Base-by-base conservation (phyloP, 2,888 invertebrate genomes). In the Pristionchus arcanus region DNA sequence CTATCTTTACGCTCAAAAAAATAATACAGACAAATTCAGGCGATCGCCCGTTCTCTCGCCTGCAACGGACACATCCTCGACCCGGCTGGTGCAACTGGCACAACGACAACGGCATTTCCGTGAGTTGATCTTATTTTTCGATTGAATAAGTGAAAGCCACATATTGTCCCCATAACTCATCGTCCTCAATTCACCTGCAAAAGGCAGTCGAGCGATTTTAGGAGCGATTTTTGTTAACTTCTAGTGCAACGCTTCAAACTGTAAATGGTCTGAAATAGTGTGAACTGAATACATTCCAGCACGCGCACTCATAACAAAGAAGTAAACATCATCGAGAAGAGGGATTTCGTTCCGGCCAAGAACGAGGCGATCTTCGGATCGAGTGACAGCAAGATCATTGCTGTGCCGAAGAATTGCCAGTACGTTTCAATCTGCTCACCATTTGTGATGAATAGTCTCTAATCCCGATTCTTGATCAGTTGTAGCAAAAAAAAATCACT, bases 21-120 rank as follows among this genome's bases (percentile, higher is more conserved):
- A 71, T 49, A 19, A 16, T 42, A 53, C 19, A 84, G 25, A 2
- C 5, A 42, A 21, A 31, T 84, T 2, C 31, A 88, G 87, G 74
- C 49, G 13, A 74, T 88, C 55, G 87, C 87, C 5, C 71, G 74
- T 3, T 28, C 49, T 3, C 71, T 88, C 55, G 71, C 87, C 0
- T 88, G 87, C 74, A 88, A 88, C 55, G 87, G 87, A 9, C 55
- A 55, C 53, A 34, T 88, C 37, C 63, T 88, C 37, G 74, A 53
- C 4, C 53, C 34, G 34, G 25, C n/a, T 3, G 11, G 25, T n/a
- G 25, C 25, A 9, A n/a, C 28, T 15, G 86, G 34, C 21, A 66
- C 34, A 15, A 87, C 87, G 42, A 87, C 87, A 3, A n/a, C 68
- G 13, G 42, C 34, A 15, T 49, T 87, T 16, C 87, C 87, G 87